Base-by-base conservation (phyloP, 2,888 invertebrate species). In the Cephus pygmeus region DNA sequence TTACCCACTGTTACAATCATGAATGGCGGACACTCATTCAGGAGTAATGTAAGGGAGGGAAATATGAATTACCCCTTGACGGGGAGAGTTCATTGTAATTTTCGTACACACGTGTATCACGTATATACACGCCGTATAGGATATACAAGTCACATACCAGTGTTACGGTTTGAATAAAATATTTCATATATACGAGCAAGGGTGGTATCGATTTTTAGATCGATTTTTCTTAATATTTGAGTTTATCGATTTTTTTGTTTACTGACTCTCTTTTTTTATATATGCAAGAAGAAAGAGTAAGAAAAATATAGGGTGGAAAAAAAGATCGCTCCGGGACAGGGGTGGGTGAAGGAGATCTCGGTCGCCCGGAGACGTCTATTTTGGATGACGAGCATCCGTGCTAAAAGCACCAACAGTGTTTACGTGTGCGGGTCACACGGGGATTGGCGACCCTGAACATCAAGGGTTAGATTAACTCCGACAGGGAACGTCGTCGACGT, bases 361-460 rank as follows among this genome's bases (percentile, higher is more conserved):
- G 56, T 9, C 56, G 23, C 9, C 1, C 56, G 56, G 56, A 56
- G 56, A 34, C 31, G 71, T 71, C 71, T 34, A 33, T 71, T 30
- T 71, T 71, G 12, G 31, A 71, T 71, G 71, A 71, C 71, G 71
- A 71, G 15, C 71, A 71, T 11, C 23, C 71, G 12, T 33, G 71
- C 71, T 71, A 71, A 71, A 71, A 71, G 71, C 71, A 71, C 31
- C 71, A 31, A 71, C 71, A 71, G 71, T 71, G 71, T 71, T 71
- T 71, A 34, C 71, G 71, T 71, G 56, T 23, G 31, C 31, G 33
- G 71, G 12, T 71, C 34, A 71, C 71, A 56, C 71, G 71, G 15
- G 71, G 71, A 34, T 71, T 34, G 71, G 71, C 71, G 31, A 34
- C 12, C 33, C 34, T 71, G 71, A 71, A 23, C 34, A 23, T 34